phyloP scores from a whole-genome alignment of 1,140 invertebrate genomes.

The Saccostrea echinata region DNA sequence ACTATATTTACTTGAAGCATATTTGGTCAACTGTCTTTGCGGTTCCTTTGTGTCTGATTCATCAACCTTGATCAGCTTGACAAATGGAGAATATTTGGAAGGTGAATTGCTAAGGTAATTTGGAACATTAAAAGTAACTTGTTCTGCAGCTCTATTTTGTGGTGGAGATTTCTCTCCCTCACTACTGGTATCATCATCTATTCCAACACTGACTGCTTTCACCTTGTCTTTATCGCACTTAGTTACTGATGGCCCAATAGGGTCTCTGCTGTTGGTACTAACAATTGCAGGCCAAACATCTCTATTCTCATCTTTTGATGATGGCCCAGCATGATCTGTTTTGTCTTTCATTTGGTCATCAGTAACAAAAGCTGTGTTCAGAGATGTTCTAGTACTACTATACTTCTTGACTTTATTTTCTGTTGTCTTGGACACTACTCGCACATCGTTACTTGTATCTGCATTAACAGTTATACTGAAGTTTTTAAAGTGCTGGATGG shows the following conservation, averaged over 20 bases:
- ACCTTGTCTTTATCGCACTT: constrained; percentile 10
- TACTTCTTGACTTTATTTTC: background rate
- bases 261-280: background rate
- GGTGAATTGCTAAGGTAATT: background rate
- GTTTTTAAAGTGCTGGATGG: background rate
- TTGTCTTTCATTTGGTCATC: background rate
- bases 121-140: background rate
- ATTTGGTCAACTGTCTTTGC: background rate
- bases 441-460: background rate
- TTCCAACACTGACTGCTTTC: constrained; percentile 3
- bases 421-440: background rate
- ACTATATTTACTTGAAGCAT: background rate
- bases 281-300: no score
- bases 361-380: background rate
- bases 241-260: background rate
- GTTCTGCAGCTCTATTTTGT: background rate
- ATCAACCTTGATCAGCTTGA: background rate
- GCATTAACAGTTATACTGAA: background rate
- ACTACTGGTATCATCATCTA: constrained; percentile 10
- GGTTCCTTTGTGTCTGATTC: background rate
- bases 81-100: constrained; percentile 1
- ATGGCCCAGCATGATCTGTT: background rate
- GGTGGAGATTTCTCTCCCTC: background rate
- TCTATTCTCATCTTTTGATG: no score
- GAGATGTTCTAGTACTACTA: background rate